phyloP scores from a whole-genome alignment of 2,888 invertebrate genomes.

The Tetrapedia diversipes region DNA sequence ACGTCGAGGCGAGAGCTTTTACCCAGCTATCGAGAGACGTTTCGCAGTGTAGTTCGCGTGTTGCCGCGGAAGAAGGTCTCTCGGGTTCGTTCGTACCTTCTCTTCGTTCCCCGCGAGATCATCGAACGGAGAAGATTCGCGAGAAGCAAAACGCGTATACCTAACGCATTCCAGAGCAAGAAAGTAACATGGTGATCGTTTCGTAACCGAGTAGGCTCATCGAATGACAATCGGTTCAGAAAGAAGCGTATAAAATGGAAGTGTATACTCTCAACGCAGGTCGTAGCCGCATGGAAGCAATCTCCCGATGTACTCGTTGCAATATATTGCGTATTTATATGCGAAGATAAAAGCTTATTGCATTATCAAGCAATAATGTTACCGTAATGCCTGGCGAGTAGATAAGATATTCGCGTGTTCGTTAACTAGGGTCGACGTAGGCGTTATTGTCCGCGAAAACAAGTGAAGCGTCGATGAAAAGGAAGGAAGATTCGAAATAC shows the following conservation, averaged over 20 bases:
- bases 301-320: constrained; percentile 18
- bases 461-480: background rate
- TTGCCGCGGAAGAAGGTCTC: background rate
- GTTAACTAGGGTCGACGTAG: constrained; percentile 34
- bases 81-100: background rate
- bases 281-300: constrained; percentile 3
- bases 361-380: constrained; percentile 62
- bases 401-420: constrained; percentile 59
- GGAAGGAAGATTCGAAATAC: constrained; percentile 16
- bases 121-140: background rate
- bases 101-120: background rate
- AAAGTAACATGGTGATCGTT: too few relatives aligned
- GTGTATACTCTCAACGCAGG: background rate
- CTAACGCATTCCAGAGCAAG: too few relatives aligned
- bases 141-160: too few relatives aligned
- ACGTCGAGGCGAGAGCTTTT: constrained; percentile 19
- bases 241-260: background rate
- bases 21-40: background rate
- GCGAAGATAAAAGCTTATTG: constrained; percentile 58
- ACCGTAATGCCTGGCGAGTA: constrained; percentile 49
- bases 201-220: background rate
- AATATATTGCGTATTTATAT: constrained; percentile 49
- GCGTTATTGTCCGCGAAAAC: constrained; percentile 25
- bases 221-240: background rate
- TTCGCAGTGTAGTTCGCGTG: constrained; percentile 7